phyloP scores from a whole-genome alignment of 2,888 invertebrate genomes.

The Parnassius apollo region DNA sequence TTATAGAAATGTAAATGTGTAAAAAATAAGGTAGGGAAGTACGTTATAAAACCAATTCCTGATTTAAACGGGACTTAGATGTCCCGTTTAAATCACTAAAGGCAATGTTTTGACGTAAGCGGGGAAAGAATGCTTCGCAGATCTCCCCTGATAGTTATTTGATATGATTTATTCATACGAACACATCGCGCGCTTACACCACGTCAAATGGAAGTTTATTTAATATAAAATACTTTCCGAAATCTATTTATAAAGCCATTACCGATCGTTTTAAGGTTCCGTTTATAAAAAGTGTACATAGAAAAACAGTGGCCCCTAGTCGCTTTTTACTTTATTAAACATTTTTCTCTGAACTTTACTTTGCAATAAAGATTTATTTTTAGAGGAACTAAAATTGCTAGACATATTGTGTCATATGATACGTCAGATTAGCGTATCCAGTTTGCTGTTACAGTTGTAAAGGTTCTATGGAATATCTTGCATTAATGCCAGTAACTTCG shows the following conservation, averaged over 20 bases:
- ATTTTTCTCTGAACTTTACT: too few relatives aligned
- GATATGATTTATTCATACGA: conserved; percentile 87
- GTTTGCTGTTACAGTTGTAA: too few relatives aligned
- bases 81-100: conserved; percentile 55
- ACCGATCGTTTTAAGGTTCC: conserved; percentile 40
- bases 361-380: too few relatives aligned
- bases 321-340: too few relatives aligned
- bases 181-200: conserved; percentile 50
- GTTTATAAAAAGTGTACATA: conserved; percentile 4
- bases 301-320: neutral
- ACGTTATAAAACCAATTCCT: conserved; percentile 54
- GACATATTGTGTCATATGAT: too few relatives aligned
- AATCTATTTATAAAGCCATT: conserved; percentile 80
- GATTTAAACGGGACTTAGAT: conserved; percentile 45
- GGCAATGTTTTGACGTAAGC: conserved; percentile 63
- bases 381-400: too few relatives aligned
- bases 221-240: conserved; percentile 76
- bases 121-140: conserved; percentile 57
- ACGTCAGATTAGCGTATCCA: too few relatives aligned
- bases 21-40: conserved; percentile 40
- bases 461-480: too few relatives aligned
- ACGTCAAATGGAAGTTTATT: conserved; percentile 77
- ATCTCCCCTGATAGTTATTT: conserved; percentile 85
- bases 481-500: too few relatives aligned
- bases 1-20: conserved; percentile 1